A percentile compares a stretch with the other conserved stretches of the same genome.
Conservation (phyloP, 2,888 invertebrate species). For the Clunio marinus region DNA sequence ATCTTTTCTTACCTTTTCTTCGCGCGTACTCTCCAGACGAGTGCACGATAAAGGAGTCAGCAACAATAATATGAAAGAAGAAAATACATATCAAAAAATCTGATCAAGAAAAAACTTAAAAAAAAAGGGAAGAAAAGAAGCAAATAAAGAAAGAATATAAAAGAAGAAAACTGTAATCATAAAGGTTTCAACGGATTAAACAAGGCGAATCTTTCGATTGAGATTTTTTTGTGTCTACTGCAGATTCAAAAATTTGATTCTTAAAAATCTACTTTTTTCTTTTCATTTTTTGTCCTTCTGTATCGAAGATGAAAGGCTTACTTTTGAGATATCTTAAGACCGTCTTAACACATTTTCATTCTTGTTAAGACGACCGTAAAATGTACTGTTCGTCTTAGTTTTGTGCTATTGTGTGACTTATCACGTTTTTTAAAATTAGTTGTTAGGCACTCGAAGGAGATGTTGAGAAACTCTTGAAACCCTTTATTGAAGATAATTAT, state of each 20-base stretch:
- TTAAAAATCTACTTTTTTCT: not conserved
- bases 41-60: not conserved
- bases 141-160: conserved; percentile 16
- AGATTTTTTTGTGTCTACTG: conserved; percentile 8
- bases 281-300: not conserved
- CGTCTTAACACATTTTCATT: conserved; percentile 38
- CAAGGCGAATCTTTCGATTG: conserved; percentile 19
- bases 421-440: too few relatives aligned
- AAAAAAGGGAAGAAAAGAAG: conserved; percentile 5
- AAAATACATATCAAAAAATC: not conserved
- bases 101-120: conserved; percentile 15
- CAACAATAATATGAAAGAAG: not conserved
- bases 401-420: too few relatives aligned
- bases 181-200: conserved; percentile 21
- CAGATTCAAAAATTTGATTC: not conserved
- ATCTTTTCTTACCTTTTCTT: conserved; percentile 17
- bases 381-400: conserved; percentile 19
- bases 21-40: not conserved
- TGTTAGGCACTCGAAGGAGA: too few relatives aligned
- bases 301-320: conserved; percentile 34
- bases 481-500: too few relatives aligned
- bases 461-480: too few relatives aligned
- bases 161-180: conserved; percentile 26
- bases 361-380: conserved; percentile 15
- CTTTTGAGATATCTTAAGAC: conserved; percentile 9